Evolutionary conservation across 2,797 vertebrate genomes (phyloP), one percentile per base, ranked within the genome.

Genomic region (Mionectes olivaceus): DNA sequence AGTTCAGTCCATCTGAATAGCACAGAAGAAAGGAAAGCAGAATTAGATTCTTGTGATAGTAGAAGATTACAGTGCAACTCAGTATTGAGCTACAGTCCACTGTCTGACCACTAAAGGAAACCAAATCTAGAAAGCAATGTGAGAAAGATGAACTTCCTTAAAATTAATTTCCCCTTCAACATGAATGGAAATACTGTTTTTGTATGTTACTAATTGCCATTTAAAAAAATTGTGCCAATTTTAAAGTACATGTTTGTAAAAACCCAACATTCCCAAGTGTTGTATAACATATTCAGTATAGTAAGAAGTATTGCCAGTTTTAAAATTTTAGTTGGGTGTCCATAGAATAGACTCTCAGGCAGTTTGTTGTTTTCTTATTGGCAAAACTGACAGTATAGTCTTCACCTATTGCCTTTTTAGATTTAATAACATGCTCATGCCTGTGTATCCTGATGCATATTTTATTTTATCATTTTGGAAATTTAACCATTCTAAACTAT

Each of bases 191-290:
- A 75, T 68, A 47, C 88, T 96, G 56, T 90, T 96, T 96, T 95
- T 96, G 69, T 97, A 91, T 68, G 68, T 94, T 95, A 85, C 79
- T 78, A 69, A 93, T 94, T 94, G 85, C 96, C 95, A 95, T 94
- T 96, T 95, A 33, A 96, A 92, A 94, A 61, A 95, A 75, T 44
- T 92, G 97, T 98, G 97, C 97, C 98, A 98, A 98, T 95, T 92
- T 97, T 94, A 75, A 97, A 93, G 81, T 95, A 85, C 53, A 24
- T 78, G 83, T 93, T 95, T 97, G 87, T 95, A 77, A 85, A 92
- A 95, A 73, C 57, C 71, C 80, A 90, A 83, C 95, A 96, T 97
- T 97, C 95, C 95, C 91, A 84, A 94, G 60, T 94, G 89, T 96
- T 91, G 82, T 97, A 56, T 94, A 76, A 95, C 87, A 93, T 95